Base-by-base conservation (phyloP, 2,797 vertebrate genomes). In the Chelon labrosus region DNA sequence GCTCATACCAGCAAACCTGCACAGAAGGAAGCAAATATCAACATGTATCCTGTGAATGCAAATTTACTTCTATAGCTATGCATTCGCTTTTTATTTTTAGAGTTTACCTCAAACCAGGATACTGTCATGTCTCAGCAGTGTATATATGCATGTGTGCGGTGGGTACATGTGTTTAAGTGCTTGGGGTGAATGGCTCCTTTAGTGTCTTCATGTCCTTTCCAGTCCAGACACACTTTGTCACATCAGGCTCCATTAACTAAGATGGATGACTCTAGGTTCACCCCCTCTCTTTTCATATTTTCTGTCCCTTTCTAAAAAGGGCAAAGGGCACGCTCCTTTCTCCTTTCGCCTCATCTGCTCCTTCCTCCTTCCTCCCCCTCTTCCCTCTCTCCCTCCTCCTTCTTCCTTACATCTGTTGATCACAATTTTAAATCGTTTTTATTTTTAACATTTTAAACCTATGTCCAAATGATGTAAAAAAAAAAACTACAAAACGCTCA, bases 171-270 rank as follows among this genome's bases (percentile, higher is more conserved):
- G 59, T 65, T 66, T 17, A 52, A 69, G 51, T 47, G 22, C 58
- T 19, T 8, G 59, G 10, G 31, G 6, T 68, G 61, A 60, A 58
- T 7, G 50, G 39, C 46, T 46, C 53, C 38, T 49, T 31, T 6
- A 3, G 37, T 44, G 50, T 70, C 54, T n/a, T 71, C 53, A 42
- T 73, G 66, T 47, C 58, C 47, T 69, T 54, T 77, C 35, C 64
- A 50, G 68, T 70, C 47, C 52, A 63, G 77, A 85, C 73, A 79
- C 50, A 77, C 75, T 75, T 70, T 76, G 77, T 75, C 80, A 59
- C 78, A 70, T 75, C 52, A 74, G 25, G 55, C 50, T 76, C 65
- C 25, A n/a, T 46, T 76, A 80, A 84, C 57, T 68, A 77, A 88
- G 82, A 91, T 14, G 9, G 64, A 88, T 68, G 65, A 57, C 58